A percentile compares a stretch with the other conserved stretches of the same genome.
phyloP scores from a whole-genome alignment of 2,797 vertebrate genomes.

The Aselliscus stoliczkanus region DNA sequence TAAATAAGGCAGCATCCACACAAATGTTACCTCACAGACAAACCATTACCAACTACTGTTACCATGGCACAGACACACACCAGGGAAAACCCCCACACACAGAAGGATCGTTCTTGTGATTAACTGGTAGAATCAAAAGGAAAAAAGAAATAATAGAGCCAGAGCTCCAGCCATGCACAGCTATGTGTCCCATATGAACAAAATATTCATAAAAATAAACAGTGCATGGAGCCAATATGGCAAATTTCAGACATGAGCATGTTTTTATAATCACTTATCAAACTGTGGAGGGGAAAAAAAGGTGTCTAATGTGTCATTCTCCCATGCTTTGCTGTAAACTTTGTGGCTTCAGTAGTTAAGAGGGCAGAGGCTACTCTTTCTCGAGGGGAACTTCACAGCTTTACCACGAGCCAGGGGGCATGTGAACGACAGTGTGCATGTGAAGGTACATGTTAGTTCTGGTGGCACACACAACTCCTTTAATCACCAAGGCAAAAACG shows the following conservation, averaged over 20 bases:
- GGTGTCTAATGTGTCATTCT: neutral
- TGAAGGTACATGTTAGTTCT: neutral
- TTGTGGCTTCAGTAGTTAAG: neutral
- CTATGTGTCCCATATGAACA: neutral
- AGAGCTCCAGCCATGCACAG: conserved; percentile 23
- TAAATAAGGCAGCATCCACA: conserved; percentile 39
- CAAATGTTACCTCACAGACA: neutral
- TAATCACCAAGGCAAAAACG: neutral
- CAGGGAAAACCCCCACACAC: conserved; percentile 50
- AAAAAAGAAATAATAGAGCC: neutral
- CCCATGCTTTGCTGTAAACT: neutral
- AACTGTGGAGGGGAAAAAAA: neutral
- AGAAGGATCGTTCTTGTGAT: conserved; percentile 39
- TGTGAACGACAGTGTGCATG: rapidly evolving
- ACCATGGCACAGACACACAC: conserved; percentile 64
- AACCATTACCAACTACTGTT: conserved; percentile 1
- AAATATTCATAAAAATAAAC: conserved; percentile 39
- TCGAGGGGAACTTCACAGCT: neutral
- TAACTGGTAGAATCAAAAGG: conserved; percentile 21
- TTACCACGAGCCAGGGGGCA: neutral
- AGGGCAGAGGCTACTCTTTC: neutral
- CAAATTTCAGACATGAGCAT: neutral
- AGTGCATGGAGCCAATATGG: neutral
- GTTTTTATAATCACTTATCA: neutral
- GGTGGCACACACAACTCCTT: neutral